phyloP scores from a whole-genome alignment of 92 coral and sea anemone species.

The Anthopleura xanthogrammica region DNA sequence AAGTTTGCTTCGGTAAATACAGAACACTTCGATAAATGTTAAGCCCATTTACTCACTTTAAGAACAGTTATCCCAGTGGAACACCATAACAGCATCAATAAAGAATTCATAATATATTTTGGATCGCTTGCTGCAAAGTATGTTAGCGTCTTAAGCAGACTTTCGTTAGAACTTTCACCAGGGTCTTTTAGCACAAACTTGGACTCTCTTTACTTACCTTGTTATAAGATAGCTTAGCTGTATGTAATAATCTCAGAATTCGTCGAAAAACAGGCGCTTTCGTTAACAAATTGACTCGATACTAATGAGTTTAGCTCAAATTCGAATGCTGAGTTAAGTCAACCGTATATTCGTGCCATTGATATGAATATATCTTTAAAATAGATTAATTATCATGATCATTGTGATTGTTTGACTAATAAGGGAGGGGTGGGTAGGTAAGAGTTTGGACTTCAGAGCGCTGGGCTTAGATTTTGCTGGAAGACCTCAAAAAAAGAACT shows the following conservation, averaged over 20 bases:
- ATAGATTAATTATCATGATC: conserved; percentile 1
- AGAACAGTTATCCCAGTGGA: neutral
- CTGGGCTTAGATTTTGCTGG: no score
- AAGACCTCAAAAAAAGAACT: no score
- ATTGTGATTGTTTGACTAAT: neutral
- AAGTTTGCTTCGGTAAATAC: neutral
- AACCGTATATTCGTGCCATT: conserved; percentile 7
- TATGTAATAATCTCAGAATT: neutral
- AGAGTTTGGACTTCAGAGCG: neutral
- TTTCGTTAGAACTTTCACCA: no score
- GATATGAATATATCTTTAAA: neutral
- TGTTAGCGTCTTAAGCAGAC: neutral
- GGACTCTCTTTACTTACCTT: neutral
- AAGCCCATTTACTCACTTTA: neutral
- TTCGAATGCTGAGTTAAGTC: conserved; percentile 1
- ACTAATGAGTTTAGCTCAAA: neutral
- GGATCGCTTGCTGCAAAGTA: neutral
- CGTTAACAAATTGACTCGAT: neutral
- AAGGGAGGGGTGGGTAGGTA: conserved; percentile 12
- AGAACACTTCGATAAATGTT: neutral
- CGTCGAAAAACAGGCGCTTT: neutral
- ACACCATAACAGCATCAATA: neutral
- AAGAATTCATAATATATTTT: neutral
- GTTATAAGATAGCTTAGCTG: neutral
- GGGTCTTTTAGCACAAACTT: neutral